Evolutionary conservation across 2,888 invertebrate genomes (phyloP), one percentile per base, ranked within the genome.

Genomic region (Callimorpha dominula): DNA sequence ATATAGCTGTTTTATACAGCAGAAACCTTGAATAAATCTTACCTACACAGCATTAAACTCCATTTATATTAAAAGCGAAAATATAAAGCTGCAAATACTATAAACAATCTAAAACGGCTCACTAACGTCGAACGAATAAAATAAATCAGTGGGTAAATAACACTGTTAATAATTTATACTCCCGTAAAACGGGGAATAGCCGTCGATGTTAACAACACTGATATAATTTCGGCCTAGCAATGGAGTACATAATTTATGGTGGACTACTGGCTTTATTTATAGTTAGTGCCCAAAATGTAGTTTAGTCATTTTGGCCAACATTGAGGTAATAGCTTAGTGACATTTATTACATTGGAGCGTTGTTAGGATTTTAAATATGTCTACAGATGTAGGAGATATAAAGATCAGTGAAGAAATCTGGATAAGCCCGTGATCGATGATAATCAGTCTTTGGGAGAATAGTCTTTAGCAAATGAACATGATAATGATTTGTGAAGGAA

Each of bases 131-230:
- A 81, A 86, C 87, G 85, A 89, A 86, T 88, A 87, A 89, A 90
- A 92, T 92, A 91, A 92, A 93, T 92, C 91, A 78, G 75, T 82
- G 86, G 83, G 86, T 91, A 92, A 92, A 93, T 92, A 92, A 91
- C 88, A 84, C 88, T 88, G 91, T 93, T 93, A 92, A 88, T 90
- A 88, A 90, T 91, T 90, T 90, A 90, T 92, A 88, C 87, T 88
- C 87, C 86, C 86, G 82, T 81, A 89, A 89, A 89, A 86, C 82
- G 81, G 88, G 85, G 85, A 89, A 87, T 86, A 86, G 88, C 81
- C 86, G 87, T 86, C 87, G 88, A 88, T 89, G 87, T 86, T 87
- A 87, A 90, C 89, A 90, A 91, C 92, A 90, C 91, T 92, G 88
- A 89, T 90, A 89, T 88, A 87, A 89, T 89, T 89, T 82, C 79